Evolutionary conservation across 2,113 vertebrate species (phyloP), one percentile per base, ranked within the genome.

Genomic region (Turdus rufiventris): DNA sequence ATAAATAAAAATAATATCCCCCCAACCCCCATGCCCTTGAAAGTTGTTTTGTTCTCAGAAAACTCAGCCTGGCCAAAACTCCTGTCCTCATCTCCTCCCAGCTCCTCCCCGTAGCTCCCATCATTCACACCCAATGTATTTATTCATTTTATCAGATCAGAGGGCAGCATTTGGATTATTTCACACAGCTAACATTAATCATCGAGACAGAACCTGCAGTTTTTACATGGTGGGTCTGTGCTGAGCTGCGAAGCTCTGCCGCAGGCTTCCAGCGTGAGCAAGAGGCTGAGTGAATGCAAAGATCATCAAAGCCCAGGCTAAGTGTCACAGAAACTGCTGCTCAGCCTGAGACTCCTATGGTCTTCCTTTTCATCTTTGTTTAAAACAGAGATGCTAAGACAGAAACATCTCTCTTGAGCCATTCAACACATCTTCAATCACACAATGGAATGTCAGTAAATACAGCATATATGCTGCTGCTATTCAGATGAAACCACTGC

Each of bases 41-140:
- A 96, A 96, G 72, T 56, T 91, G 71, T 92, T 97, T 93, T 6
- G 2, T 62, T 92, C 87, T 86, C 93, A 95, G 91, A 96, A 96
- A 96, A 92, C 89, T 16, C 20, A 96, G 93, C 60, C 85, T 75
- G 81, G 83, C 80, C 95, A 96, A 96, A 96, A 81, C 91, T 96
- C 72, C 77, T 75, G 87, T 90, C 60, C 71, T 70, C 1, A 0
- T 61, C 40, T 29, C 53, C 24, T 80, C 51, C 0, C 1, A 12
- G 60, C 19, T 58, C 81, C 83, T 96, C 77, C 94, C 58, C 34
- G 63, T 14, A 88, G 86, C 93, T 94, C 88, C 63, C 96, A 96
- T 98, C 97, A 97, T 85, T 98, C 97, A 97, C 97, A 96, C 96
- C 92, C 96, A 88, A 90, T 65, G 50, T 98, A 98, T 97, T 97